A percentile compares a stretch with the other conserved stretches of the same genome.
These are phyloP conservation scores for Potamarius usumacintae DNA, from an alignment of 2,113 vertebrate species.

Conservation along the genomic window DNA sequence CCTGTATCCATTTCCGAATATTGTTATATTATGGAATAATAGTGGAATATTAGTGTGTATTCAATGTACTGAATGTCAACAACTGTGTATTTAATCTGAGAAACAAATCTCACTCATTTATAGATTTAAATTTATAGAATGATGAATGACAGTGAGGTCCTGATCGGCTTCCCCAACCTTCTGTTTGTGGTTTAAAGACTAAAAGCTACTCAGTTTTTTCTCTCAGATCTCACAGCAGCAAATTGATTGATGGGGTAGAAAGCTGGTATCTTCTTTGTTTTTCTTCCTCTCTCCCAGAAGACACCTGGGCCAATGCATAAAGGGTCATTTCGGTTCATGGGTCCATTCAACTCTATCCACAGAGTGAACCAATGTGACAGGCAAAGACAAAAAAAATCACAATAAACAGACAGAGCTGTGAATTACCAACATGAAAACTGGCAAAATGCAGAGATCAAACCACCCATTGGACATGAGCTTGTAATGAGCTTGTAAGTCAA, in stretches of 20 bases:
- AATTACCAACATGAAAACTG: constrained; percentile 63
- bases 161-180: constrained; percentile 28
- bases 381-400: constrained; percentile 43
- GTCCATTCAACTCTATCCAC: constrained; percentile 56
- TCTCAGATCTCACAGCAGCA: constrained; percentile 58
- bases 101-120: background rate
- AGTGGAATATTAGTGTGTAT: too few relatives aligned
- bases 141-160: background rate
- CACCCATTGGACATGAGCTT: constrained; percentile 38
- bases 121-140: background rate
- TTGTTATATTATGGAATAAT: too few relatives aligned
- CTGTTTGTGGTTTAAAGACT: constrained; percentile 60
- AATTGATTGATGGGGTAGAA: constrained; percentile 70
- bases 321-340: constrained; percentile 65
- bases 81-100: background rate
- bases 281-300: constrained; percentile 53
- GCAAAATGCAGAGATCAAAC: constrained; percentile 28
- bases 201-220: constrained; percentile 59
- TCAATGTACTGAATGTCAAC: background rate
- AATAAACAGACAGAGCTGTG: constrained; percentile 58
- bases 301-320: constrained; percentile 50
- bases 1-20: too few relatives aligned
- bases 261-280: constrained; percentile 61
- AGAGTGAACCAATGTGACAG: constrained; percentile 67
- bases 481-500: constrained; percentile 40